phyloP scores from a whole-genome alignment of 2,797 vertebrate species.

The Xerus rutilus region DNA sequence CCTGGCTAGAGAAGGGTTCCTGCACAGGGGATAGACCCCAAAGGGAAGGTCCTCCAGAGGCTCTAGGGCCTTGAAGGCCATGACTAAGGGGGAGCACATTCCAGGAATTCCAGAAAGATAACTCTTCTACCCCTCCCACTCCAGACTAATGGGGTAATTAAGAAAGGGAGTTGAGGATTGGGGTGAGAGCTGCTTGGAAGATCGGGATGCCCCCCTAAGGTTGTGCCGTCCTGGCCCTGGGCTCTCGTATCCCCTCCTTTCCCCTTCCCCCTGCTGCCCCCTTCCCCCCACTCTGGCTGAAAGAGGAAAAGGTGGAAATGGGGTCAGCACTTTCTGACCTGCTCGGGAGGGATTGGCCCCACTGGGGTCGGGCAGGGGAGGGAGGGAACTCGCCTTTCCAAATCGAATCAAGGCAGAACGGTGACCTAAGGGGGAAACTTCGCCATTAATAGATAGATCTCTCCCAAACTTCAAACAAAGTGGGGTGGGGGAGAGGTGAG shows the following conservation, averaged over 20 bases:
- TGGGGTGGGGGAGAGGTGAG: slow-evolving; percentile 1
- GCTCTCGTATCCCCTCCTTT: neutral
- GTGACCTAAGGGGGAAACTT: slow-evolving; percentile 82
- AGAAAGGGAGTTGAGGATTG: slow-evolving; percentile 51
- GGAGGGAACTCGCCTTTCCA: slow-evolving; percentile 78
- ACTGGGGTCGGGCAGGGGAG: slow-evolving; percentile 74
- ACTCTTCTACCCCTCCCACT: slow-evolving; percentile 36
- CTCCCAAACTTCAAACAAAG: slow-evolving; percentile 82
- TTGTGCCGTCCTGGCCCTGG: neutral
- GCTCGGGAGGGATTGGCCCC: slow-evolving; percentile 61
- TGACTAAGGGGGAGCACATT: slow-evolving; percentile 63
- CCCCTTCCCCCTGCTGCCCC: neutral
- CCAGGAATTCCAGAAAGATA: slow-evolving; percentile 77
- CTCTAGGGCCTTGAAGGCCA: slow-evolving; percentile 61
- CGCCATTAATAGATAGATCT: slow-evolving; percentile 71
- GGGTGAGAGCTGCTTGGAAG: neutral
- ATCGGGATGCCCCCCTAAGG: neutral
- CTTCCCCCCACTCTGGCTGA: slow-evolving; percentile 45
- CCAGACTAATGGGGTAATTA: slow-evolving; percentile 61
- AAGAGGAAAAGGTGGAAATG: slow-evolving; percentile 78
- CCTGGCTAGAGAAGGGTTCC: neutral
- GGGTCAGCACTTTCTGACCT: slow-evolving; percentile 82
- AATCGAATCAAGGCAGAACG: slow-evolving; percentile 86
- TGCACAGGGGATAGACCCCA: neutral
- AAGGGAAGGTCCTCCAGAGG: slow-evolving; percentile 9